phyloP scores from a whole-genome alignment of 2,797 vertebrate species.

The Muraenolepis orangiensis region DNA sequence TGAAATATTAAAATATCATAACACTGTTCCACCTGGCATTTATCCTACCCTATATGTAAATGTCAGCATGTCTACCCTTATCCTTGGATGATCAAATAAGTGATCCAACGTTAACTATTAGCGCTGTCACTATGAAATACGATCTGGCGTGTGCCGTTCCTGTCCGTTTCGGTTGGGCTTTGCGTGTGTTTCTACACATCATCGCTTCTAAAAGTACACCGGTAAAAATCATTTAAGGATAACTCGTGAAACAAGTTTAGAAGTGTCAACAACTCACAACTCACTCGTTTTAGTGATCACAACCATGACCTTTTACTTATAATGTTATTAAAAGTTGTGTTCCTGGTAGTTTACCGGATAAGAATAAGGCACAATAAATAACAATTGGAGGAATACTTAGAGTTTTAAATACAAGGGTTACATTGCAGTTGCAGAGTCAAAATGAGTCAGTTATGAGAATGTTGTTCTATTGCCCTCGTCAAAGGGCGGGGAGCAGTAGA shows the following conservation, averaged over 20 bases:
- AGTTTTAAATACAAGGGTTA: not conserved
- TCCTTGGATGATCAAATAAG: not conserved
- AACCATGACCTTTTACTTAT: no score
- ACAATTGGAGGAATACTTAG: not conserved
- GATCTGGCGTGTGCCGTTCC: not conserved
- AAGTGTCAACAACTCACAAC: not conserved
- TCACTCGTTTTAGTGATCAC: not conserved
- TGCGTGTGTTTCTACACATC: not conserved
- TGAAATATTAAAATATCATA: not conserved
- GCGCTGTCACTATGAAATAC: not conserved
- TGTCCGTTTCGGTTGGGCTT: not conserved
- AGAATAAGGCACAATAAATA: not conserved
- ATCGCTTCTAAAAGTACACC: not conserved
- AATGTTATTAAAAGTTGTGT: not conserved
- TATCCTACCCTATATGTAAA: not conserved
- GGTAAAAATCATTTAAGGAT: not conserved
- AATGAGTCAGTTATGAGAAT: not conserved
- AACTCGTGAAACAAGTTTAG: not conserved
- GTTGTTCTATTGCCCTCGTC: not conserved
- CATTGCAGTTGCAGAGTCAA: not conserved
- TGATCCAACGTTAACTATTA: not conserved
- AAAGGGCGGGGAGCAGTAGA: conserved; percentile 13
- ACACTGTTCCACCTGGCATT: not conserved
- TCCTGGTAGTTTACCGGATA: not conserved
- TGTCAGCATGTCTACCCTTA: not conserved